Percentiles rank a stretch among this genome's conserved stretches.
Evolutionary conservation across 2,797 vertebrate genomes (phyloP).

Genomic region (Brachymystax lenok): DNA sequence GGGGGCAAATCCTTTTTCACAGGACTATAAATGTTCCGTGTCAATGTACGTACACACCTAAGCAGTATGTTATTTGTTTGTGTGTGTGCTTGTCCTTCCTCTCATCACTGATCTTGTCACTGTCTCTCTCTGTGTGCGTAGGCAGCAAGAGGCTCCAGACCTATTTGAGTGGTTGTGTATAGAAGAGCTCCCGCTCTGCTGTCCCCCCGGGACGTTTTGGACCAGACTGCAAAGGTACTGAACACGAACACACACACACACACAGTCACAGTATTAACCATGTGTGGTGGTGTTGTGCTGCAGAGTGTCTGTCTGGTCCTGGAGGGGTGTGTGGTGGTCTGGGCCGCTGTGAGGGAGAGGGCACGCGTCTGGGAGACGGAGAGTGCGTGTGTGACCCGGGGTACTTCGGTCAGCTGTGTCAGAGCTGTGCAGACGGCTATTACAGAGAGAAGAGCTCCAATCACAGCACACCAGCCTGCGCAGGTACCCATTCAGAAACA

Average conservation of each 20-base stretch:
- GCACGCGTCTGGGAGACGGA: conserved; percentile 89
- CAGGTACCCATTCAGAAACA: conserved; percentile 56
- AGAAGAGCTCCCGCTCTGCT: conserved; percentile 88
- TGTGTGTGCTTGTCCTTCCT: background rate
- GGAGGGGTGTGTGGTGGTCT: conserved; percentile 77
- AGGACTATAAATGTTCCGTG: no score
- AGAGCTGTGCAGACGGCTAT: conserved; percentile 90
- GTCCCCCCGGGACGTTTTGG: conserved; percentile 87
- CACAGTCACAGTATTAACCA: background rate
- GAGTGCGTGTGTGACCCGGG: conserved; percentile 90
- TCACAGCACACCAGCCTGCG: conserved; percentile 78
- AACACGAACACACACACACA: background rate
- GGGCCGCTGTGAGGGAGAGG: conserved; percentile 87
- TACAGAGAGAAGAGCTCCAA: conserved; percentile 87
- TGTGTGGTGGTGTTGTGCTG: background rate
- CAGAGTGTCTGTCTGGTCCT: conserved; percentile 75
- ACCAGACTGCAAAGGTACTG: conserved; percentile 83
- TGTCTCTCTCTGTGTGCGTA: conserved; percentile 51
- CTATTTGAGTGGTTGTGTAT: conserved; percentile 94
- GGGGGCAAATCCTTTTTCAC: no score
- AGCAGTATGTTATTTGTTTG: background rate
- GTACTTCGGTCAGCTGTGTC: conserved; percentile 87
- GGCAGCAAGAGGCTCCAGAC: conserved; percentile 87
- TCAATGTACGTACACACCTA: no score
- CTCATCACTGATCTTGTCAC: no score